Percentiles rank a stretch among this genome's conserved stretches.
These are phyloP conservation scores for Anableps anableps DNA, from an alignment of 2,797 vertebrate genomes.

Conservation along the genomic window DNA sequence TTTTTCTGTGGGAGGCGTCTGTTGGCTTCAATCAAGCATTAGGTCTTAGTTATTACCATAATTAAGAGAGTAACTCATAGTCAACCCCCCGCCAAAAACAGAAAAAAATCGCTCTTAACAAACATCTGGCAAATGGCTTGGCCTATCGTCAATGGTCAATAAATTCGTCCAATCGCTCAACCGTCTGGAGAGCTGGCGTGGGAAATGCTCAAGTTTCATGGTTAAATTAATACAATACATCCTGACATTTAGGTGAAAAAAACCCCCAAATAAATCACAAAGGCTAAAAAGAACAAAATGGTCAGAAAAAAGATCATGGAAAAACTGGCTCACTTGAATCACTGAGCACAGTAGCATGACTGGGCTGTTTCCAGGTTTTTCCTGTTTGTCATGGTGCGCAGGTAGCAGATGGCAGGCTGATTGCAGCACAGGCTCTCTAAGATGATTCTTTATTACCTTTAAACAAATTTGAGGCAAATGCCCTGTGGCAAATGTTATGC, in stretches of 20 bases:
- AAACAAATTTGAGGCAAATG: slow-evolving; percentile 88
- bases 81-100: too few species aligned
- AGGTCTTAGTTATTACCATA: too few species aligned
- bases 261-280: not conserved
- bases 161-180: too few species aligned
- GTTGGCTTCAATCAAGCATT: too few species aligned
- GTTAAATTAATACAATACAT: too few species aligned
- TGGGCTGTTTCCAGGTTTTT: slow-evolving; percentile 77
- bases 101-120: too few species aligned
- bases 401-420: slow-evolving; percentile 91
- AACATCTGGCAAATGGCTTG: too few species aligned
- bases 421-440: slow-evolving; percentile 80
- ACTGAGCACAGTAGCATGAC: slow-evolving; percentile 24
- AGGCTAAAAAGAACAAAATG: slow-evolving; percentile 14
- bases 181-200: too few species aligned
- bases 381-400: slow-evolving; percentile 63
- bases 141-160: too few species aligned
- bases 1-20: too few species aligned
- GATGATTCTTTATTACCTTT: slow-evolving; percentile 92
- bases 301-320: slow-evolving; percentile 9
- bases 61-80: too few species aligned
- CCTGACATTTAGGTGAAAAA: not conserved
- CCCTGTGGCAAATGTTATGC: slow-evolving; percentile 84
- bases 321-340: not conserved
- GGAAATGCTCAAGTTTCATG: too few species aligned